Evolutionary conservation across 2,888 invertebrate species (phyloP).

Genomic region (Nymphalis urticae): DNA sequence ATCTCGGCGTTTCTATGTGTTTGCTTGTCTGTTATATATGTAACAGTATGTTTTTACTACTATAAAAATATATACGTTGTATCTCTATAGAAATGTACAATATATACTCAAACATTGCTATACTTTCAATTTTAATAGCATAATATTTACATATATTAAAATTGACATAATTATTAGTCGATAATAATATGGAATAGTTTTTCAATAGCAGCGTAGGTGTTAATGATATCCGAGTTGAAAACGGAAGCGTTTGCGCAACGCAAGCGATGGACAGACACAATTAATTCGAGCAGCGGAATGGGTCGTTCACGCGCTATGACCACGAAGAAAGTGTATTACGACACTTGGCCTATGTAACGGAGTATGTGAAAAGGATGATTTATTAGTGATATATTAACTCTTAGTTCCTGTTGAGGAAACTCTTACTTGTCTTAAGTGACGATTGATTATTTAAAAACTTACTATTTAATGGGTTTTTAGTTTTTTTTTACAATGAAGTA

Average conservation of each 20-base stretch:
- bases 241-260: conserved; percentile 66
- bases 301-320: conserved; percentile 60
- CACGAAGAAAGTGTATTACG: conserved; percentile 67
- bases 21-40: too few relatives aligned
- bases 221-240: conserved; percentile 43
- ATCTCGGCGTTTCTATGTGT: too few relatives aligned
- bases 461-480: neutral
- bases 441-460: neutral
- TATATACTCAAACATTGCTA: too few relatives aligned
- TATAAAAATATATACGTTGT: neutral
- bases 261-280: conserved; percentile 45
- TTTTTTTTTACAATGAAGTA: neutral
- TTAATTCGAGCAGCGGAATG: conserved; percentile 56
- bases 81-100: too few relatives aligned
- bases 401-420: neutral
- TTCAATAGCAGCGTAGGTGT: conserved; percentile 14
- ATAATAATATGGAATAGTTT: conserved; percentile 2
- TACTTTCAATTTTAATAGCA: too few relatives aligned
- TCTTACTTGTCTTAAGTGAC: neutral
- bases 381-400: neutral
- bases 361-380: conserved; percentile 9
- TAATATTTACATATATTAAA: too few relatives aligned
- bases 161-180: neutral
- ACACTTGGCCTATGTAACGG: conserved; percentile 42
- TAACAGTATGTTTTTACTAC: too few relatives aligned